These are phyloP conservation scores for Petrocephalus schoutedeni DNA, from an alignment of 2,797 vertebrate species.

Conservation along the genomic window DNA sequence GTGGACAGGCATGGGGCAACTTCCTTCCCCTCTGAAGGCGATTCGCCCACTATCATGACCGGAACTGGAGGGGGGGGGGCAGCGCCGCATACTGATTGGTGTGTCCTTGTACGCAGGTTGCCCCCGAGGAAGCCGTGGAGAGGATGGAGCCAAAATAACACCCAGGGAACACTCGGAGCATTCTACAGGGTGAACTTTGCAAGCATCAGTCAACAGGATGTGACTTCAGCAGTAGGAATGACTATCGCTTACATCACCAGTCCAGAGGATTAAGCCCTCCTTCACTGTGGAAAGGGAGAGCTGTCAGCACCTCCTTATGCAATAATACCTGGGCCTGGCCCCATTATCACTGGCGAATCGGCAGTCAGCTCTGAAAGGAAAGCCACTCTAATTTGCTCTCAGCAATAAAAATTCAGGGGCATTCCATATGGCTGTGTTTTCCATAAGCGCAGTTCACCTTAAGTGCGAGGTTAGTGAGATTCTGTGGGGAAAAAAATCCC, in stretches of 20 bases:
- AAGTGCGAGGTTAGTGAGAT: neutral
- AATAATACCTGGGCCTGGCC: neutral
- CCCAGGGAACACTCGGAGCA: neutral
- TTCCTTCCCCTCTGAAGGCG: neutral
- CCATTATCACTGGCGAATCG: neutral
- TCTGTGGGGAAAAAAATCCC: neutral
- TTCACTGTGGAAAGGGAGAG: neutral
- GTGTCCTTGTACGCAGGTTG: conserved; percentile 10
- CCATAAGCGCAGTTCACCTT: neutral
- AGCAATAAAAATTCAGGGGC: neutral
- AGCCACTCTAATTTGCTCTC: neutral
- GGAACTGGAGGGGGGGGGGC: neutral
- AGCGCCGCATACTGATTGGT: neutral
- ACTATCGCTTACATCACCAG: neutral
- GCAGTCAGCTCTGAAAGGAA: neutral
- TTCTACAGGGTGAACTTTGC: neutral
- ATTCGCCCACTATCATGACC: neutral
- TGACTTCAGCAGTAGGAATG: neutral
- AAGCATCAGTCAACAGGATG: neutral
- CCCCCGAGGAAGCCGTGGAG: neutral
- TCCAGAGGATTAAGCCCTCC: neutral
- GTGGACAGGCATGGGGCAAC: neutral
- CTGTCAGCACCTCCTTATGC: neutral
- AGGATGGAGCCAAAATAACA: neutral
- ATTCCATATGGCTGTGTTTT: neutral